Conservation (phyloP, 1,140 invertebrate genomes). For the Drosophila setifemur region DNA sequence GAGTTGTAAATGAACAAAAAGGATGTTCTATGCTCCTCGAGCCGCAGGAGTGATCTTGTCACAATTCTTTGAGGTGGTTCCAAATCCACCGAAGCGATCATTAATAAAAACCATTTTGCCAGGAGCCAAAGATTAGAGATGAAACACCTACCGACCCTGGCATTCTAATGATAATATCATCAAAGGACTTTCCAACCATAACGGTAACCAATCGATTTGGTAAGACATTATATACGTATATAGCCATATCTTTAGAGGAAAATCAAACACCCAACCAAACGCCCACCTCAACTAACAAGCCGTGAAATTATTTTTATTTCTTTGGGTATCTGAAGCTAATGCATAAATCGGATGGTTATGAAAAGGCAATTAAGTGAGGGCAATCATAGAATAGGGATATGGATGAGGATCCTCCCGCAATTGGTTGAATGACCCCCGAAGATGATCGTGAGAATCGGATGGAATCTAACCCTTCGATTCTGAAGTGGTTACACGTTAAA, state of each 20-base stretch:
- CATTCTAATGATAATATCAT: constrained; percentile 75
- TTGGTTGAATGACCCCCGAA: constrained; percentile 64
- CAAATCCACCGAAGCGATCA: constrained; percentile 37
- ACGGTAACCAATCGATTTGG: constrained; percentile 66
- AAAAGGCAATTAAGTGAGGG: constrained; percentile 63
- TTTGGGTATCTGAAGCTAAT: constrained; percentile 39
- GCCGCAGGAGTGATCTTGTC: constrained; percentile 18
- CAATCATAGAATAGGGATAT: constrained; percentile 14
- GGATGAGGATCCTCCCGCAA: constrained; percentile 22
- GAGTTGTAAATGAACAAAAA: constrained; percentile 77
- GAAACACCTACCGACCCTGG: constrained; percentile 48
- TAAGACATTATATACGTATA: constrained; percentile 6
- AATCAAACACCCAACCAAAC: constrained; percentile 72
- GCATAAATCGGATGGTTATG: constrained; percentile 61
- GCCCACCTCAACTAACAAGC: constrained; percentile 66
- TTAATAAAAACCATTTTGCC: constrained; percentile 51
- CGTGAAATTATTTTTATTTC: constrained; percentile 60
- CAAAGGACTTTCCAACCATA: constrained; percentile 40
- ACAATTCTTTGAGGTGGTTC: constrained; percentile 57
- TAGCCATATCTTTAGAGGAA: constrained; percentile 48
- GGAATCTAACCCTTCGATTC: constrained; percentile 48
- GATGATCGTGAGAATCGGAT: constrained; percentile 59
- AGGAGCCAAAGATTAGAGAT: constrained; percentile 29
- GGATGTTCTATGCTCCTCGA: constrained; percentile 2
- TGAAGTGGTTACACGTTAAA: constrained; percentile 58